Evolutionary conservation across 1,140 invertebrate species (phyloP), one percentile per base, ranked within the genome.

Genomic region (Heliconius hermathena): DNA sequence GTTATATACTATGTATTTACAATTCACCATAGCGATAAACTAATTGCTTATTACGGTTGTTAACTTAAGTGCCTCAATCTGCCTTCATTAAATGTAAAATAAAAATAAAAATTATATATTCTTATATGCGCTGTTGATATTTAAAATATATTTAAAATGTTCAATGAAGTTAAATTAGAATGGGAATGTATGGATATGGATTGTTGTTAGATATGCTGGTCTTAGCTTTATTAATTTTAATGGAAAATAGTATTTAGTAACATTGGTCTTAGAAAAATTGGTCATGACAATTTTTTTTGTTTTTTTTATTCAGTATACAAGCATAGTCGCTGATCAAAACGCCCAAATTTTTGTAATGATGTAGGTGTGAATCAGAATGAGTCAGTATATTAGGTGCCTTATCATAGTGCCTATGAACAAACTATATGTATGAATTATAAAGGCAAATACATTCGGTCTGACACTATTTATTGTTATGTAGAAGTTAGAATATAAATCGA

Each of bases 51-150:
- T 82, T 82, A 77, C 36, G 70, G 74, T 81, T 81, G 88, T 88
- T 91, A 87, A 88, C 87, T 86, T 85, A 86, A 91, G 92, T 94
- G 91, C 92, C 91, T 94, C 87, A 88, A 85, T 87, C 82, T 92
- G 92, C 91, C 92, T 94, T 93, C 60, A 66, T 66, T 26, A 16
- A 90, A 85, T 85, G 74, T 26, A 26, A 91, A 86, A 85, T 5
- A 33, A 33, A 33, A 33, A 33, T 77, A 80, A 75, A 84, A 81
- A 74, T 57, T 72, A 87, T 82, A 82, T 87, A 84, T 85, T 84
- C 81, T 86, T 84, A 81, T 85, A 83, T 79, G 82, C 81, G 81
- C 78, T 85, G 81, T 85, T 88, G 80, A 77, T 88, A 83, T 87
- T 79, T 78, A 81, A 81, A 81, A 77, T 85, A 84, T 84, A 87